Base-by-base conservation (phyloP, 2,797 vertebrate genomes). In the Poecilia picta region DNA sequence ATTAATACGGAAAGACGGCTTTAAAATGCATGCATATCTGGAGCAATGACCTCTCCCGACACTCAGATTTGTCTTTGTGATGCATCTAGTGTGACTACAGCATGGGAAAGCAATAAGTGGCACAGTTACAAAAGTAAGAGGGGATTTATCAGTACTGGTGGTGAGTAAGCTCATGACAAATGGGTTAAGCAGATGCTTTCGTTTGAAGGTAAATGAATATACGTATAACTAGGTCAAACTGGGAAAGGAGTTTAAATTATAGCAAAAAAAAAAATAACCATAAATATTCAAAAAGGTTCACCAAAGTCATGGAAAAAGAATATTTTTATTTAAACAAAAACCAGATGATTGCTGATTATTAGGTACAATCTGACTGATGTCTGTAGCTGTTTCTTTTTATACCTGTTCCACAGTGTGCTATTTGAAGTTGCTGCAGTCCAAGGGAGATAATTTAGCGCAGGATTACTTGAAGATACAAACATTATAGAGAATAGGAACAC, bases 41-140 rank as follows among this genome's bases (percentile, higher is more conserved):
- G 87, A 92, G 86, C 88, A 84, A 74, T 92, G 87, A 92, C 92
- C 90, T 89, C 83, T 85, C 84, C 85, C 3, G 87, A 89, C 88
- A 82, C n/a, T 68, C 41, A 86, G 85, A 91, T 92, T 87, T 85
- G 83, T 93, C 91, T 94, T 87, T 76, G 82, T 93, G 88, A 94
- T 92, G 78, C 78, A 92, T 93, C 81, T 91, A 59, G 83, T 83
- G 79, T 83, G 86, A 89, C 84, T 81, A 57, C 81, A 77, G 83
- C 74, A 79, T 73, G 72, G 88, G 75, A 79, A 91, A 82, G 87
- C 89, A 93, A 90, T 93, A 93, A 94, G 89, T 78, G 85, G 87
- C 91, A 91, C 89, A 90, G 89, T 93, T 94, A 91, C 82, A 89
- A 83, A 89, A 87, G 86, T 87, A 91, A 90, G 88, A 91, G 81